Conservation (phyloP, 2,797 vertebrate species). For the Synaphobranchus kaupii region DNA sequence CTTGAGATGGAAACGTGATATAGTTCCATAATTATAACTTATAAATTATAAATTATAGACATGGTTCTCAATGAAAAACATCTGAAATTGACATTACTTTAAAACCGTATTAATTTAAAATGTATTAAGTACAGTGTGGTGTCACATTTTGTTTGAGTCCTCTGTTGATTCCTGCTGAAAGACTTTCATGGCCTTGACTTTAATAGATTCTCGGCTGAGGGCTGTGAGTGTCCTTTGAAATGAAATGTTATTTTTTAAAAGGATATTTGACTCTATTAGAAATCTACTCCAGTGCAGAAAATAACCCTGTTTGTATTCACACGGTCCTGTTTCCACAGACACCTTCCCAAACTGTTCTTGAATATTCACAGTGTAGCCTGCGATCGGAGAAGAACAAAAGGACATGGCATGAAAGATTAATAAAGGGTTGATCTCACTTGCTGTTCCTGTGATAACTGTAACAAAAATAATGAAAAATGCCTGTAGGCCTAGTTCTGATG, state of each 20-base stretch:
- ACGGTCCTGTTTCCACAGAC: neutral
- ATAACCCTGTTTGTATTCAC: slow-evolving; percentile 19
- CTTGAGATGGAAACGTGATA: neutral
- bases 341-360: neutral
- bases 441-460: neutral
- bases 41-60: too few relatives aligned
- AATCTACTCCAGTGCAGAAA: neutral
- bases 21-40: slow-evolving; percentile 11
- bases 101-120: neutral
- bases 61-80: neutral
- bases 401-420: neutral
- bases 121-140: neutral
- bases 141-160: slow-evolving; percentile 7
- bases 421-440: neutral
- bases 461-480: neutral
- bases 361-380: slow-evolving; percentile 15
- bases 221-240: slow-evolving; percentile 26
- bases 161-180: neutral
- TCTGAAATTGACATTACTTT: neutral
- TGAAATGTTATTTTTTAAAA: slow-evolving; percentile 29
- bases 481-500: neutral
- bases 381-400: slow-evolving; percentile 10
- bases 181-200: slow-evolving; percentile 2
- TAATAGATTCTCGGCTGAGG: slow-evolving; percentile 19
- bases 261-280: slow-evolving; percentile 13